Conservation (phyloP, 2,797 vertebrate species). For the Semaprochilodus insignis region DNA sequence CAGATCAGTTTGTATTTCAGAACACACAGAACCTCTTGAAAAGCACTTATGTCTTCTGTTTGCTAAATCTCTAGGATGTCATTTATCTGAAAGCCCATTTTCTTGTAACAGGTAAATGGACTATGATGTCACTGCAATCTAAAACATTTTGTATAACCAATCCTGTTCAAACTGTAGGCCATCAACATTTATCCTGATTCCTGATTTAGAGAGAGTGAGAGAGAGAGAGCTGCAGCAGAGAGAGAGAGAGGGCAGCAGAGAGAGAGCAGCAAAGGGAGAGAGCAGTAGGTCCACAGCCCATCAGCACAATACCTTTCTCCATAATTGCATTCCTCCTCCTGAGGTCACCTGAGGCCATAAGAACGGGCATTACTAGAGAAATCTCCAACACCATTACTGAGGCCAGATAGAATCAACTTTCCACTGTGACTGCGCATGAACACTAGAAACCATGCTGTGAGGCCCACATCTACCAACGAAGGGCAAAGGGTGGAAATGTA, state of each 20-base stretch:
- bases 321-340: conserved; percentile 73
- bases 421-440: conserved; percentile 64
- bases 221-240: conserved; percentile 9
- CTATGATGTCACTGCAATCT: conserved; percentile 58
- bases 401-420: conserved; percentile 74
- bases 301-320: conserved; percentile 62
- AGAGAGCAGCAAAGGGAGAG: background rate
- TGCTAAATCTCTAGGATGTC: background rate
- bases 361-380: conserved; percentile 69
- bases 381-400: conserved; percentile 68
- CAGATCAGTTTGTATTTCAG: background rate
- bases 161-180: background rate
- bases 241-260: background rate
- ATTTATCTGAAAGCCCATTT: conserved; percentile 15
- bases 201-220: background rate
- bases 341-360: conserved; percentile 68
- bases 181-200: conserved; percentile 7
- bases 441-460: conserved; percentile 39
- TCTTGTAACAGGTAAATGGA: conserved; percentile 43
- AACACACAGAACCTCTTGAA: background rate
- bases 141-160: conserved; percentile 47
- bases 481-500: conserved; percentile 49
- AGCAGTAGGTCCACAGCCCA: conserved; percentile 45
- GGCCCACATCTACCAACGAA: conserved; percentile 20
- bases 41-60: background rate